phyloP scores from a whole-genome alignment of 2,113 vertebrate species.

The Oostethus manadensis region DNA sequence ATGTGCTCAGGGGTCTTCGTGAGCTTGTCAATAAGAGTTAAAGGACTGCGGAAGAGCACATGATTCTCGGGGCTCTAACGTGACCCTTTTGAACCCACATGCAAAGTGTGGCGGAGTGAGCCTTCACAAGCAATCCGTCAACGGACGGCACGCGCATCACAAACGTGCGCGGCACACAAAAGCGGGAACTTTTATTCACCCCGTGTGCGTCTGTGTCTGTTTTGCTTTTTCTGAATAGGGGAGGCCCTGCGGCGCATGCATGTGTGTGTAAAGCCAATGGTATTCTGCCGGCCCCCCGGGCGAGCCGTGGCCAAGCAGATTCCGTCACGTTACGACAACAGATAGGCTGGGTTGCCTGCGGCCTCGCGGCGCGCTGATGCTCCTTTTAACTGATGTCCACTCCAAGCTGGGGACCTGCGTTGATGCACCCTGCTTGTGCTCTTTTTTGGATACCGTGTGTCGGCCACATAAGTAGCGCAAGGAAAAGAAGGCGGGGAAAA shows the following conservation, averaged over 20 bases:
- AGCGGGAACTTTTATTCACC: slow-evolving; percentile 23
- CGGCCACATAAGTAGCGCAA: too few relatives aligned
- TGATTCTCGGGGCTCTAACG: slow-evolving; percentile 41
- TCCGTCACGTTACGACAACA: slow-evolving; percentile 48
- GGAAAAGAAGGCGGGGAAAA: too few relatives aligned
- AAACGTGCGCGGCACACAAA: slow-evolving; percentile 35
- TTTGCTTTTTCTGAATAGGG: slow-evolving; percentile 6
- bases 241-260: slow-evolving; percentile 11
- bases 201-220: slow-evolving; percentile 1
- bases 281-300: slow-evolving; percentile 49
- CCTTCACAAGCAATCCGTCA: slow-evolving; percentile 56
- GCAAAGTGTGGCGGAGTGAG: slow-evolving; percentile 39
- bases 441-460: slow-evolving; percentile 1
- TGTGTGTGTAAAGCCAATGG: slow-evolving; percentile 38
- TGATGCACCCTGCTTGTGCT: background rate
- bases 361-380: slow-evolving; percentile 44
- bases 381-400: slow-evolving; percentile 29
- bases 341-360: slow-evolving; percentile 40
- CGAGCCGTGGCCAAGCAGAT: slow-evolving; percentile 49
- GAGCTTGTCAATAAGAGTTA: slow-evolving; percentile 52
- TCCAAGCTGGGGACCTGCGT: slow-evolving; percentile 5
- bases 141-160: slow-evolving; percentile 5
- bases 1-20: slow-evolving; percentile 11
- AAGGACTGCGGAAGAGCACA: slow-evolving; percentile 40
- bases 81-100: slow-evolving; percentile 43